Conservation (phyloP, 2,113 vertebrate species). For the Climacteris rufus region DNA sequence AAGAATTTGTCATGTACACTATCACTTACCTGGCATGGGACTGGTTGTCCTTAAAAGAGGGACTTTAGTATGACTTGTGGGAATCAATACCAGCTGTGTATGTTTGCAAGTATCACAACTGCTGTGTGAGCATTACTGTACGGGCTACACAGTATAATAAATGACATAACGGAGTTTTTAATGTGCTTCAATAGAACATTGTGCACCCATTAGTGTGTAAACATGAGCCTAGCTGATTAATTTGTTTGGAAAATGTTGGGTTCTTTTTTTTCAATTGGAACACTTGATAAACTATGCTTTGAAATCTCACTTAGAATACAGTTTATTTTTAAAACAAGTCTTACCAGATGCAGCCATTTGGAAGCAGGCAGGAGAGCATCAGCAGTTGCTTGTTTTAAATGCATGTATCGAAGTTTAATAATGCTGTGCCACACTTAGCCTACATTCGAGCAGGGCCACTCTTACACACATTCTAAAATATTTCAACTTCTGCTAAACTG, state of each 20-base stretch:
- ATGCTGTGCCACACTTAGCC: background rate
- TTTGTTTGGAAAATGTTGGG: background rate
- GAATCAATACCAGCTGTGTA: background rate
- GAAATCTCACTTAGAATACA: background rate
- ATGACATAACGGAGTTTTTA: background rate
- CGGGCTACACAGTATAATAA: background rate
- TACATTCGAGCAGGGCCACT: background rate
- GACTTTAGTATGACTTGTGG: background rate
- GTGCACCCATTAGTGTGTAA: background rate
- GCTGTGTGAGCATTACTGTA: background rate
- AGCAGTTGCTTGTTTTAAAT: background rate
- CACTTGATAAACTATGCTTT: background rate
- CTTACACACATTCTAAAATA: background rate
- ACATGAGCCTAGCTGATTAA: background rate
- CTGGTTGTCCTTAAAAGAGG: background rate
- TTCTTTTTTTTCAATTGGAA: background rate
- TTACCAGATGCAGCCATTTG: background rate
- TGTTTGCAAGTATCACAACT: background rate
- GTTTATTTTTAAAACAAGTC: background rate
- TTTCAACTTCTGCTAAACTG: background rate
- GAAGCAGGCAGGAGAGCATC: background rate
- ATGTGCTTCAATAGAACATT: background rate
- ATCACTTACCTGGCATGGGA: background rate
- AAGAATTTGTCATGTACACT: background rate
- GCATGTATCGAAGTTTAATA: background rate